Evolutionary conservation across 2,888 invertebrate genomes (phyloP).

Genomic region (Harpalus rubripes): DNA sequence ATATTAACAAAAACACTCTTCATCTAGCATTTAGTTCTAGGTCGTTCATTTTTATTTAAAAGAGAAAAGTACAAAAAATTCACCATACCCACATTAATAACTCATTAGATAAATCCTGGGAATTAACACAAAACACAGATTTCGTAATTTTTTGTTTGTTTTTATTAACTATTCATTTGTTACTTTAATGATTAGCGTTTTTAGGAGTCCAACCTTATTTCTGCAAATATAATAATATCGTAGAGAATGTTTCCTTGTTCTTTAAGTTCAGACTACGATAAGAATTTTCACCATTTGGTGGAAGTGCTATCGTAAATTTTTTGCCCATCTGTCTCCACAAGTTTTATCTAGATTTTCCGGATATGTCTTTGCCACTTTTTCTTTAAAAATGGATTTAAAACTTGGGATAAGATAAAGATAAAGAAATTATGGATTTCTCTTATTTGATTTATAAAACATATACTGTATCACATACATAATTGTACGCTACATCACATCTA

Average conservation of each 20-base stretch:
- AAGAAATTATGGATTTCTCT: no score
- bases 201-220: background rate
- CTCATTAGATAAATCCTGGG: slow-evolving; percentile 6
- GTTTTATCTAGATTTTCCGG: background rate
- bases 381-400: no score
- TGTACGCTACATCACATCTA: slow-evolving; percentile 19
- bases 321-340: slow-evolving; percentile 4
- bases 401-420: no score
- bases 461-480: slow-evolving; percentile 5
- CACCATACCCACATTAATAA: slow-evolving; percentile 22
- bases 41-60: slow-evolving; percentile 31
- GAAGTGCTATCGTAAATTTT: background rate
- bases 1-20: slow-evolving; percentile 20
- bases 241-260: background rate
- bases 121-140: background rate
- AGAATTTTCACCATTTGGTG: background rate
- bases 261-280: background rate
- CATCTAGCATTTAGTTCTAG: slow-evolving; percentile 34
- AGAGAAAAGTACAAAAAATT: background rate
- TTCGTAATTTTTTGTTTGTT: slow-evolving; percentile 3
- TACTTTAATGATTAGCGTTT: background rate
- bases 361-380: background rate
- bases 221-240: no score
- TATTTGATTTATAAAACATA: no score
- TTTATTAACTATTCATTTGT: background rate